These are phyloP conservation scores for Eupithecia subumbrata DNA, from an alignment of 2,888 invertebrate species.

Conservation along the genomic window DNA sequence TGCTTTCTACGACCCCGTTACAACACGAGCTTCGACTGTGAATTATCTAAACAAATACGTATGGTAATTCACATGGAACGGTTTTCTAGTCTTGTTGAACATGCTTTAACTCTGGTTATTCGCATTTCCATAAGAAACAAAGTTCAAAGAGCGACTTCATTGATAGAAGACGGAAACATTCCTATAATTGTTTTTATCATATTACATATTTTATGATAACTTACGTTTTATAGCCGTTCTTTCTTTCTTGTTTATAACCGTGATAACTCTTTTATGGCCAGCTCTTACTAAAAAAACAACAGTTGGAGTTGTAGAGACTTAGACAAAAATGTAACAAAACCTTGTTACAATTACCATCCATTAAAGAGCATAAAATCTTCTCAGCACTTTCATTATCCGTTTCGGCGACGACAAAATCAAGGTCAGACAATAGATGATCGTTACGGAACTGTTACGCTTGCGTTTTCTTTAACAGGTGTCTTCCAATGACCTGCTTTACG, in stretches of 20 bases:
- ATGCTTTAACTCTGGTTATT: conserved; percentile 27
- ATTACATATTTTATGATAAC: not conserved
- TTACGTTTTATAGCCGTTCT: not conserved
- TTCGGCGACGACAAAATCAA: conserved; percentile 57
- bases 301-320: not conserved
- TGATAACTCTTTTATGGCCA: not conserved
- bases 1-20: conserved; percentile 77
- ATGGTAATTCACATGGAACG: conserved; percentile 62
- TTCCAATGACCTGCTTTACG: conserved; percentile 42
- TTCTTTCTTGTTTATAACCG: not conserved
- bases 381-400: conserved; percentile 45
- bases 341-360: conserved; percentile 1
- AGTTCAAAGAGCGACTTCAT: not conserved
- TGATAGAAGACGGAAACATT: not conserved
- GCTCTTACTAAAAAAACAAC: not conserved
- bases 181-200: not conserved
- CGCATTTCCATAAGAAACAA: not conserved
- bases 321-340: not conserved
- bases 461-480: conserved; percentile 46
- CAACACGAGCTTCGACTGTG: conserved; percentile 61
- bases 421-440: conserved; percentile 57
- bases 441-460: conserved; percentile 55
- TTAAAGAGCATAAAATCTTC: not conserved
- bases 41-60: conserved; percentile 67
- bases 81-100: conserved; percentile 53